Evolutionary conservation across 2,888 invertebrate genomes (phyloP).

Genomic region (Drosophila fungiperda): DNA sequence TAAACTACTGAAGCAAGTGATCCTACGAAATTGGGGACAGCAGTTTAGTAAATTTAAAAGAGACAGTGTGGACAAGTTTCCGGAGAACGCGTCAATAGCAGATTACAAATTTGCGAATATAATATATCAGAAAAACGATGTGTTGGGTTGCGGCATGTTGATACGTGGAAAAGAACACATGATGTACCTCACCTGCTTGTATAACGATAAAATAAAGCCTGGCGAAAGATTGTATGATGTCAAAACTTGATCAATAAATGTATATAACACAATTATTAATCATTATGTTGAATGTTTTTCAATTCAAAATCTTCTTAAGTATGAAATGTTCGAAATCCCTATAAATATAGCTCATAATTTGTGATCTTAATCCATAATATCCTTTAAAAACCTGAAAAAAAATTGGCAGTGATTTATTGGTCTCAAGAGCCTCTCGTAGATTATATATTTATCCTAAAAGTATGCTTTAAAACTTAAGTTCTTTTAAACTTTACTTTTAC

Average conservation of each 20-base stretch:
- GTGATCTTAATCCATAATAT: not conserved
- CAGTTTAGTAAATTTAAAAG: rapidly evolving
- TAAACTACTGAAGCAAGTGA: not conserved
- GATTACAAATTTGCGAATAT: constrained; percentile 5
- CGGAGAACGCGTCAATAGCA: not conserved
- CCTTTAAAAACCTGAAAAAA: not conserved
- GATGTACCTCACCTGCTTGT: constrained; percentile 14
- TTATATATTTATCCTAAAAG: not conserved
- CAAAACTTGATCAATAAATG: not conserved
- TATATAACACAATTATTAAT: not conserved
- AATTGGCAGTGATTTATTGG: not conserved
- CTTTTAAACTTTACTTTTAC: not conserved
- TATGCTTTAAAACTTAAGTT: not conserved
- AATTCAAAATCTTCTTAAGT: not conserved
- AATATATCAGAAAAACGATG: not conserved
- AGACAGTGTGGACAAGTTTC: not conserved
- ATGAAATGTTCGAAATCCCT: not conserved
- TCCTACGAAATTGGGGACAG: not conserved
- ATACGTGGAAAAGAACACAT: not conserved
- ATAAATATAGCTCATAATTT: no score
- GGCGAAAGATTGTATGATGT: not conserved
- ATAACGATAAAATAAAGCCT: constrained; percentile 1
- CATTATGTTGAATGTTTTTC: not conserved
- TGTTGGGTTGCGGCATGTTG: constrained; percentile 20
- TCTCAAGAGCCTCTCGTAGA: not conserved